A percentile compares a stretch with the other conserved stretches of the same genome.
Conservation (phyloP, 1,140 invertebrate species). For the Pseudachorutes palmiensis region DNA sequence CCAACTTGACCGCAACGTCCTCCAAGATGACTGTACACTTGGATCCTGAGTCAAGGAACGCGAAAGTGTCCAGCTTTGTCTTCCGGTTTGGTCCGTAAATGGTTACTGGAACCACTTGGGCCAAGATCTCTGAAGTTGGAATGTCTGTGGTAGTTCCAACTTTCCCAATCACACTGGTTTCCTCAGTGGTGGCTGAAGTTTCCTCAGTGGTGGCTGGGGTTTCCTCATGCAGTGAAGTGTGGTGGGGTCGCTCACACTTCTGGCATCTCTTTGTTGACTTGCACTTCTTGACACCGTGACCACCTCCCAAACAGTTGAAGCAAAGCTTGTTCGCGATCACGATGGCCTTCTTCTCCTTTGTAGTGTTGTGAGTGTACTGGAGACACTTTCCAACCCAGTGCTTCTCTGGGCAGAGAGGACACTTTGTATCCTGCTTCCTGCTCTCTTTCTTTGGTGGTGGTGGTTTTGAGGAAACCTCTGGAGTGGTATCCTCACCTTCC, state of each 20-base stretch:
- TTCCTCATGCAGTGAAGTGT: neutral
- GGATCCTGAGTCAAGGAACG: neutral
- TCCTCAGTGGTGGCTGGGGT: neutral
- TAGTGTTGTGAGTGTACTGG: neutral
- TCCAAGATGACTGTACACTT: neutral
- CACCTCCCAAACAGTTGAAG: constrained; percentile 10
- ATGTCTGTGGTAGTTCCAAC: neutral
- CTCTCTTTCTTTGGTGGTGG: neutral
- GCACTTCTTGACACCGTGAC: constrained; percentile 15
- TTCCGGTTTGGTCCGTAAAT: neutral
- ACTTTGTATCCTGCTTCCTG: neutral
- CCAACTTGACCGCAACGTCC: neutral
- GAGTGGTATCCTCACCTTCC: neutral
- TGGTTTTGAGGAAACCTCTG: neutral
- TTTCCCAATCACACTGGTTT: neutral
- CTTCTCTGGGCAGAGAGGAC: neutral
- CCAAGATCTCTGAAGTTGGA: neutral
- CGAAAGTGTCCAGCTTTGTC: neutral
- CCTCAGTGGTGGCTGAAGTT: neutral
- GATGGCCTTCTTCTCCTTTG: neutral
- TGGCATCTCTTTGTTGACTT: neutral
- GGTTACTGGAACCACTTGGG: neutral
- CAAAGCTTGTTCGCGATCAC: constrained; percentile 18
- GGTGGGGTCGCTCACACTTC: constrained; percentile 15
- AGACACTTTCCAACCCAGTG: neutral